Base-by-base conservation (phyloP, 2,888 invertebrate species). In the Cyclophora albipunctata region DNA sequence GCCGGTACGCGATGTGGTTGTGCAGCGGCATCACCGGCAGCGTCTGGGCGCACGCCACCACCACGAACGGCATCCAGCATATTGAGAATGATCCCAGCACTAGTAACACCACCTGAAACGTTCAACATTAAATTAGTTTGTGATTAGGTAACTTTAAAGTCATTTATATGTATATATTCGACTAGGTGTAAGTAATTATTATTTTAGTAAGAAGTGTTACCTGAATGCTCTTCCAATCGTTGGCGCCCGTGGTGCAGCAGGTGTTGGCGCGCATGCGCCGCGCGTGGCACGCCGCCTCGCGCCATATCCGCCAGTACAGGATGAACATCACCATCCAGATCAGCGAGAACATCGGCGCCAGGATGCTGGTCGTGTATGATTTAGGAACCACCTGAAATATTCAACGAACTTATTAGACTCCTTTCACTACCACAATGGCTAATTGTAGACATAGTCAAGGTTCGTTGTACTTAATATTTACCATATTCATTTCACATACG, bases 21-120 rank as follows among this genome's bases (percentile, higher is more conserved):
- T 89, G 84, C 49, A 88, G 78, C 57, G 88, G 78, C 62, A 85
- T 78, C 43, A 89, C 73, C 20, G 90, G 84, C 53, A 91, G 84
- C 46, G 92, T 90, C 69, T 92, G 91, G 4, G 90, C 89, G 62
- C 92, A 91, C 3, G 91, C 91, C 48, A 94, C 91, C 46, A 92
- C 90, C 64, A 94, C 92, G 75, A 93, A 95, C 7, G 95, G 95
- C 69, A 95, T 89, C 95, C 95, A 95, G 73, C 94, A 95, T 55
- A 95, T 84, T 0, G 95, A 92, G 72, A 95, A 95, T 57, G 94
- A 94, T 34, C 95, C 95, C 69, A 95, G 88, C 33, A 95, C 93
- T 58, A 94, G 84, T 7, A 95, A 85, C 52, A 95, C 94, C 54
- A 95, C 93, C 94, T 94, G 90, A 34, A 86, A 89, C 33, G 34